phyloP scores from a whole-genome alignment of 1,140 invertebrate species.

The Thaumatotibia leucotreta region DNA sequence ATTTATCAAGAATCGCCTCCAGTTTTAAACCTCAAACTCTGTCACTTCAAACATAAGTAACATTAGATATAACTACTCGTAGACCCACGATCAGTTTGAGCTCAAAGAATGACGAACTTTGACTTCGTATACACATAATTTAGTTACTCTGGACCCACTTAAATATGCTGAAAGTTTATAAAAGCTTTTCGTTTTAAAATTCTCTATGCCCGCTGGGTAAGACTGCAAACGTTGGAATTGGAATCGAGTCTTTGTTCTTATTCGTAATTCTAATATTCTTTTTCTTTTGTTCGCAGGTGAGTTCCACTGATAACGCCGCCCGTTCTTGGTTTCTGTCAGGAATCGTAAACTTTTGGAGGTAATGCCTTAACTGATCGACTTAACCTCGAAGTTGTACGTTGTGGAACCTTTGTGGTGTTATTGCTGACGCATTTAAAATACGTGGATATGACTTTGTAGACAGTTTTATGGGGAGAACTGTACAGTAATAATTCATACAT shows the following conservation, averaged over 20 bases:
- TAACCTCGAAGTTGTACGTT: not conserved
- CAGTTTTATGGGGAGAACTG: not conserved
- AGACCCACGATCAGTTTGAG: too few species aligned
- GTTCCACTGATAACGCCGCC: not conserved
- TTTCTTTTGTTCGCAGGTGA: constrained; percentile 7
- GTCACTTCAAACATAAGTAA: too few species aligned
- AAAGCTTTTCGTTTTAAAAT: not conserved
- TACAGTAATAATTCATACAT: not conserved
- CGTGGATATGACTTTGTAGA: not conserved
- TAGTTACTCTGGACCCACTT: too few species aligned
- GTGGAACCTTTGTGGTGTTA: not conserved
- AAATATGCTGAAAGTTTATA: not conserved
- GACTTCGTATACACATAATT: too few species aligned
- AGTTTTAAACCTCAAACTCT: too few species aligned
- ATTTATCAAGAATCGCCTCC: too few species aligned
- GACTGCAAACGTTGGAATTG: not conserved
- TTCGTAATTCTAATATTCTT: not conserved
- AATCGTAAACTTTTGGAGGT: not conserved
- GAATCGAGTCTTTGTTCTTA: not conserved
- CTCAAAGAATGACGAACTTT: too few species aligned
- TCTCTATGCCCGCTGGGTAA: not conserved
- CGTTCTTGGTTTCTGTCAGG: not conserved
- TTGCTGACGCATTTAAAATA: not conserved
- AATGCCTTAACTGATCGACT: not conserved
- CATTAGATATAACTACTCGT: too few species aligned